phyloP scores from a whole-genome alignment of 1,140 invertebrate genomes.

The Penaeus chinensis region DNA sequence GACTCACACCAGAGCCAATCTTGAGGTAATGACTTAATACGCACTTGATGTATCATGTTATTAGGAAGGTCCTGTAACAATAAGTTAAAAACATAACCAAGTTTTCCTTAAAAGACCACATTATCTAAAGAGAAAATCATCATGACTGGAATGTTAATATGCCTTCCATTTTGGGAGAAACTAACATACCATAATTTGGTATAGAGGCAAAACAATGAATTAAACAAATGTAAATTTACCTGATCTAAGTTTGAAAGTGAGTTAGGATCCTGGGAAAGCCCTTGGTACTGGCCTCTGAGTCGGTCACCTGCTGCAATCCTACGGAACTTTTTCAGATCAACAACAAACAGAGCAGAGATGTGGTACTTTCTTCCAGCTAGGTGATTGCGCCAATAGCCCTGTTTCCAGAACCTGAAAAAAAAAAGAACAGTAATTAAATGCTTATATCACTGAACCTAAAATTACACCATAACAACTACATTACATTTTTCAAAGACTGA shows the following conservation, averaged over 20 bases:
- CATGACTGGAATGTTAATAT: neutral
- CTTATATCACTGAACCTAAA: neutral
- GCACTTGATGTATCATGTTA: conserved; percentile 99
- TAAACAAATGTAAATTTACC: conserved; percentile 69
- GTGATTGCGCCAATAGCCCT: conserved; percentile 98
- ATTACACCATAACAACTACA: neutral
- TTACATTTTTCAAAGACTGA: no score
- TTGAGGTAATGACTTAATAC: conserved; percentile 97
- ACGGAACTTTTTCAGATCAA: conserved; percentile 95
- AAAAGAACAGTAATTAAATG: conserved; percentile 23
- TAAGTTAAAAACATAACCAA: conserved; percentile 27
- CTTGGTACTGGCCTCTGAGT: conserved; percentile 95
- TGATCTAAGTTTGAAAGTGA: conserved; percentile 94
- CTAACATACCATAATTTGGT: no score
- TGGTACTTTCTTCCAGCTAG: conserved; percentile 90
- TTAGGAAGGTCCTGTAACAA: conserved; percentile 81
- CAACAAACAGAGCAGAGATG: conserved; percentile 97
- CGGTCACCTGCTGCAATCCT: conserved; percentile 97
- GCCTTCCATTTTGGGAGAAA: neutral
- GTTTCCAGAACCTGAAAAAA: conserved; percentile 89
- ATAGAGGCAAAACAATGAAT: no score
- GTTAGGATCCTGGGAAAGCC: conserved; percentile 96
- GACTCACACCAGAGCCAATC: conserved; percentile 99
- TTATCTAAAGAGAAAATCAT: neutral
- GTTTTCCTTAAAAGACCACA: neutral